Evolutionary conservation across 1,140 invertebrate genomes (phyloP).

Genomic region (Aethina tumida): DNA sequence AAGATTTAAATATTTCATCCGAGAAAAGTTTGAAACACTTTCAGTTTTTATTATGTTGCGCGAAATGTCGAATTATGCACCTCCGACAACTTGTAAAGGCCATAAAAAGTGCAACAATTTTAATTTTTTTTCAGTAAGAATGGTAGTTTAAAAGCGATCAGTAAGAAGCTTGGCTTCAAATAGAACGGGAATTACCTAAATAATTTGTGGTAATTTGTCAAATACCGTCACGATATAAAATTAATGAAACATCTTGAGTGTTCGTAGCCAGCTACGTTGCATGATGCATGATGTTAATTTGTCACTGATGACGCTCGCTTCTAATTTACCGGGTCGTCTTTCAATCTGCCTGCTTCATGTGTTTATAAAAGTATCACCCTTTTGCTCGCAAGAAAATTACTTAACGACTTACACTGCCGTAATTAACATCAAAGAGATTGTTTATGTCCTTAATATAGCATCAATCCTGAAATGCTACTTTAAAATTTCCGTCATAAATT

Average conservation of each 20-base stretch:
- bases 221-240: conserved; percentile 4
- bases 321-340: not conserved
- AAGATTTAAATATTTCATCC: too few species aligned
- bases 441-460: too few species aligned
- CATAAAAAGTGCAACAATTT: too few species aligned
- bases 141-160: too few species aligned
- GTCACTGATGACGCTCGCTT: conserved; percentile 1
- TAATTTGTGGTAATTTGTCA: conserved; percentile 1
- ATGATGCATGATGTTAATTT: conserved; percentile 3
- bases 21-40: too few species aligned
- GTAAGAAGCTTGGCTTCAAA: not conserved
- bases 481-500: too few species aligned
- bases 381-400: conserved; percentile 2
- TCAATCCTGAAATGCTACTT: too few species aligned
- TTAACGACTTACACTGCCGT: not conserved
- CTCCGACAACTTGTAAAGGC: too few species aligned
- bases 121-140: too few species aligned
- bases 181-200: conserved; percentile 1
- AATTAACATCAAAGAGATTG: conserved; percentile 4
- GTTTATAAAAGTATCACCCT: conserved; percentile 1
- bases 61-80: too few species aligned
- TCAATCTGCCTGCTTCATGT: not conserved
- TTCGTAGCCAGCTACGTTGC: not conserved
- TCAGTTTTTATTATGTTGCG: too few species aligned
- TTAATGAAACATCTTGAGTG: conserved; percentile 3